Base-by-base conservation (phyloP, 2,113 vertebrate genomes). In the Malaclemys terrapin region DNA sequence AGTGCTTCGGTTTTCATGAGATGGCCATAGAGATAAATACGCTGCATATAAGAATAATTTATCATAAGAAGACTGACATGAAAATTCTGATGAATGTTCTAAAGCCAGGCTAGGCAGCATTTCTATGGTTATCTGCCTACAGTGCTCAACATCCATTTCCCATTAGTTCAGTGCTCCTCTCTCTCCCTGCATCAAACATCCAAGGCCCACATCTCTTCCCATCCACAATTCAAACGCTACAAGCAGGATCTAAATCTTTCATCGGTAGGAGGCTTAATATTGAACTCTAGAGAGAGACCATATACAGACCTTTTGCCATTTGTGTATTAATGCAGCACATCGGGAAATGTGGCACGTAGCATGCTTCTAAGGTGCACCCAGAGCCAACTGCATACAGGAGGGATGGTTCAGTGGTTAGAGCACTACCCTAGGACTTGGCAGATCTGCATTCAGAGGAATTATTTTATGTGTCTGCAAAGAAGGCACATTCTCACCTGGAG, bases 1-100 rank as follows among this genome's bases (percentile, higher is more conserved):
- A 83, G 22, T 87, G 89, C 24, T 13, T 85, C 78, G 62, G 87
- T 90, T 95, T 94, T 84, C 90, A 85, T 87, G 80, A 93, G 69
- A 75, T 96, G 80, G n/a, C 47, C 35, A 47, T 91, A 94, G 85
- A 83, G 89, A 80, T 95, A 91, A 95, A 53, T 90, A 24, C 53
- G 62, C 7, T 62, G 87, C 82, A 22, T 78, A 83, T 95, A 84
- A 91, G 92, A 97, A 90, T 91, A 82, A 93, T 96, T 93, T 84
- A 80, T 84, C 59, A n/a, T 52, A 85, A 94, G 87, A 79, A 90
- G 93, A 88, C 90, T 91, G 54, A 65, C 81, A 95, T 83, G 20
- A 12, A 94, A 91, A 92, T 93, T 79, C n/a, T 85, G 84, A 89
- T 82, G 31, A 42, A 89, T 53, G 82, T 59, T 84, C 79, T 53